These are phyloP conservation scores for Diabrotica virgifera DNA, from an alignment of 1,140 invertebrate species.

Conservation along the genomic window DNA sequence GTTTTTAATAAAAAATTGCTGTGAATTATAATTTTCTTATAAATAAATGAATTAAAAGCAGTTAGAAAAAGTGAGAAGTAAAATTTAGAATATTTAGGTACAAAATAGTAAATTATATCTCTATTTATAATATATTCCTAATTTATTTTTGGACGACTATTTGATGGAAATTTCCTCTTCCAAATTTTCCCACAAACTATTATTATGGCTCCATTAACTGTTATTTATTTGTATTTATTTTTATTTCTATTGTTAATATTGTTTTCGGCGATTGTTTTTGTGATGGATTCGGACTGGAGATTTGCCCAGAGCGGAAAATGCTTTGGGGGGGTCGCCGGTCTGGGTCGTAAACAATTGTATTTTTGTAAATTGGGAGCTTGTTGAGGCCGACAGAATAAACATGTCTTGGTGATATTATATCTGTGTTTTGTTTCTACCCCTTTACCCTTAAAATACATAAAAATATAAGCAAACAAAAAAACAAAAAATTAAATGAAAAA, in stretches of 20 bases:
- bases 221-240: slow-evolving; percentile 9
- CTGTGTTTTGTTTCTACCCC: slow-evolving; percentile 32
- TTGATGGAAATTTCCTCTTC: too few species aligned
- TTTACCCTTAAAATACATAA: background rate
- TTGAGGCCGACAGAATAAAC: slow-evolving; percentile 68
- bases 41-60: too few species aligned
- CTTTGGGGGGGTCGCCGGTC: too few species aligned
- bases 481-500: background rate
- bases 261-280: slow-evolving; percentile 17
- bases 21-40: too few species aligned
- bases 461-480: background rate
- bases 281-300: background rate
- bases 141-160: too few species aligned
- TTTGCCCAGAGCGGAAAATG: too few species aligned
- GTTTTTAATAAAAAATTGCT: too few species aligned
- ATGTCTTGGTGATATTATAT: slow-evolving; percentile 60
- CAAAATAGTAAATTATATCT: too few species aligned
- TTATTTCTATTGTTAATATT: slow-evolving; percentile 22
- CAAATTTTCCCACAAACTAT: too few species aligned
- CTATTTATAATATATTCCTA: too few species aligned
- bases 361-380: slow-evolving; percentile 55
- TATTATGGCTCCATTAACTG: background rate
- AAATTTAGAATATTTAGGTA: too few species aligned
- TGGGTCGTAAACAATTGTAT: background rate
- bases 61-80: too few species aligned